Percentiles rank a stretch among this genome's conserved stretches.
These are phyloP conservation scores for Dendrolimus punctatus DNA, from an alignment of 1,140 invertebrate species.

Conservation along the genomic window DNA sequence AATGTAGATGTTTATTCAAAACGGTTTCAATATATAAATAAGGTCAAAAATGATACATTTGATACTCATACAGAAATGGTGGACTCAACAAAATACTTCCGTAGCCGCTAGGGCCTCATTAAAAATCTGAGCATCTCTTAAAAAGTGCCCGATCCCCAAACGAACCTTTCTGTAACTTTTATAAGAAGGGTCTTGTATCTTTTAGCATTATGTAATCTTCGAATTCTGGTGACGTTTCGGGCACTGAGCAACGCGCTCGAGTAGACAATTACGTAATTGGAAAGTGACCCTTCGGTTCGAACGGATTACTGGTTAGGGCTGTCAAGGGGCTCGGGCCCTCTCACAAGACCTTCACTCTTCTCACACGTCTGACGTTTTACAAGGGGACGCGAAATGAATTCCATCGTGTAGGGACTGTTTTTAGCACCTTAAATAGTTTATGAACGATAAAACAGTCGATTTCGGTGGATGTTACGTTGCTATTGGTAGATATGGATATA, in stretches of 20 bases:
- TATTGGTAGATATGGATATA: no score
- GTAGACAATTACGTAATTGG: conserved; percentile 43
- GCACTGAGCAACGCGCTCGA: conserved; percentile 21
- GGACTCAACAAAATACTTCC: no score
- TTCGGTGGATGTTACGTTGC: background rate
- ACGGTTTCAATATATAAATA: no score
- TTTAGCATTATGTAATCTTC: conserved; percentile 2
- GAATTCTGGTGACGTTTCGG: conserved; percentile 18
- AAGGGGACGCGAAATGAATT: conserved; percentile 29
- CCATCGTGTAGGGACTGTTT: conserved; percentile 23
- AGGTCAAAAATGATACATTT: no score
- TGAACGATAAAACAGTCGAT: conserved; percentile 15
- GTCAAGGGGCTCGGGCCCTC: conserved; percentile 19
- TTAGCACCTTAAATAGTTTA: conserved; percentile 24
- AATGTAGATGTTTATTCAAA: no score
- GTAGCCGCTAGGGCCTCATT: no score
- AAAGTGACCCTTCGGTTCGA: conserved; percentile 41
- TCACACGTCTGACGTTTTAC: conserved; percentile 25
- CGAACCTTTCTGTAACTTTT: no score
- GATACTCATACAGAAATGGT: no score
- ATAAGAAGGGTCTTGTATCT: background rate
- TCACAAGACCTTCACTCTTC: conserved; percentile 14
- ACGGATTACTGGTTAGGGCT: conserved; percentile 41
- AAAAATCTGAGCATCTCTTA: no score
- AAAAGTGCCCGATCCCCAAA: no score